Evolutionary conservation across 92 coral and sea anemone genomes (phyloP), one percentile per base, ranked within the genome.

Genomic region (Desmophyllum pertusum): DNA sequence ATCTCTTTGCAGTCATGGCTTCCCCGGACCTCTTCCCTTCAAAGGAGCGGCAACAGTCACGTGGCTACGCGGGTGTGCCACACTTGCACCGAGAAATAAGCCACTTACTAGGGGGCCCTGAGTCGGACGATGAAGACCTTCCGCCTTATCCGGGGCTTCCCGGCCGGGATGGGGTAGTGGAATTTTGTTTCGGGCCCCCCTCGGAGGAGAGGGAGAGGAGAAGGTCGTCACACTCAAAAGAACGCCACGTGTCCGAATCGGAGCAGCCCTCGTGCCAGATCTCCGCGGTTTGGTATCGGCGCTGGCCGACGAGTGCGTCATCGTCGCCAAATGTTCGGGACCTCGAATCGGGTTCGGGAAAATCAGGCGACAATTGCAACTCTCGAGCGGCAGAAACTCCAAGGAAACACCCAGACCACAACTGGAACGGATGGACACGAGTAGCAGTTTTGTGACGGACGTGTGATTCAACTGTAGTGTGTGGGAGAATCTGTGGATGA

Each of bases 21-120:
- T 93, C 98, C 17, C 98, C 98, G 13, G 95, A 94, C 14, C 87
- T 90, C 53, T 96, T 80, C 80, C 98, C 98, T 4, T 81, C 69
- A 6, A 85, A 93, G 23, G 94, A 93, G 14, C 87, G 88, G 11
- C 81, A 92, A 4, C 81, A 75, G 52, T 63, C 79, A 46, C 93
- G 92, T 4, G 83, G 77, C 23, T 92, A 86, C 75, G 71, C 89
- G 37, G 84, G 86, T 33, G 67, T 85, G 31, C 93, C 94, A 31
- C 93, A 94, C 62, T 91, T 91, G n/a, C 94, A 96, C 81, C 96
- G 92, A 19, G 98, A 91, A 66, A 86, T 88, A 61, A 87, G 95
- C 71, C 90, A 86, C 52, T 82, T 94, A 9, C 86, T 94, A 18
- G 98, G 93, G 10, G 95, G 92, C 67, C 89, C 89, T 43, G 95